Evolutionary conservation across 2,888 invertebrate species (phyloP), one percentile per base, ranked within the genome.

Genomic region (Uropetala carovei): DNA sequence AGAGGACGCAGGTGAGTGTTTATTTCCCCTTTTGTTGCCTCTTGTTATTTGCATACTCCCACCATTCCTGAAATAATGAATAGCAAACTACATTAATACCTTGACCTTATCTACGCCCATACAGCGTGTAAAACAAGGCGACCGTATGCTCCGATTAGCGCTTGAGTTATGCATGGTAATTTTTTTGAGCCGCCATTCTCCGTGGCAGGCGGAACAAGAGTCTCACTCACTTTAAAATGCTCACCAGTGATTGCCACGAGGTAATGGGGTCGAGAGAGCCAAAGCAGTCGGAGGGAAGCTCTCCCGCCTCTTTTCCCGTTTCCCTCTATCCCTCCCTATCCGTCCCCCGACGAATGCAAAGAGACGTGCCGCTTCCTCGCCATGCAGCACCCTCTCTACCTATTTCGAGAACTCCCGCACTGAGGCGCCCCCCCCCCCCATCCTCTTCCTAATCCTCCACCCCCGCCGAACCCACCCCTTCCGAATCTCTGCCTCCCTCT

Each of bases 61-160:
- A 9, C 56, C 56, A 11, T 43, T 18, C 83, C 89, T 60, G 64
- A 68, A 89, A 89, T 89, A 89, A 89, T 89, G 89, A 89, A 89
- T 89, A 68, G 89, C 68, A 64, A 89, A 64, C 64, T 64, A 43
- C 89, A 68, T 89, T 89, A 89, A 89, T 89, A 89, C 89, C 68
- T 89, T 89, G 89, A 89, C 89, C 89, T 89, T 89, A 89, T 68
- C 89, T 64, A 64, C 89, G 64, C 60, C 86, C 86, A 16, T n/a
- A 30, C 60, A 18, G 89, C n/a, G 89, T 64, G 64, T 10, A 43
- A 18, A 64, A 89, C 89, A 68, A 89, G 89, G 89, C 68, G 89
- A 18, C 43, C 86, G 86, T 30, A 10, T 43, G 86, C 86, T 86
- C 86, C 89, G 89, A 89, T 89, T 89, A 89, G 60, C 30, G 43